phyloP scores from a whole-genome alignment of 2,797 vertebrate species.

The Ambastaia sidthimunki region DNA sequence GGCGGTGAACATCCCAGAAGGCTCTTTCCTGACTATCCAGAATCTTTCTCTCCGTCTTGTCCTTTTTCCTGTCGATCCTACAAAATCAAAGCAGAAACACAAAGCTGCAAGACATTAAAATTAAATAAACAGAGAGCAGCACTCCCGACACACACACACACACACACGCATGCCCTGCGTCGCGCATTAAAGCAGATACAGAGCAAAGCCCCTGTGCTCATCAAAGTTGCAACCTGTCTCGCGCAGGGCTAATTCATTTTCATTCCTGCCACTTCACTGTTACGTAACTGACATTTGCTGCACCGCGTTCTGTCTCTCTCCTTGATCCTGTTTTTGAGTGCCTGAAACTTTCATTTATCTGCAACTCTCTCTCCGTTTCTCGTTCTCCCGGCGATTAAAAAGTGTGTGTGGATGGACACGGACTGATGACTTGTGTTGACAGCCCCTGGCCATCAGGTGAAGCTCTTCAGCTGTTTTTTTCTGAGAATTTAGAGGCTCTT shows the following conservation, averaged over 20 bases:
- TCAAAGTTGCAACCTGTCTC: constrained; percentile 46
- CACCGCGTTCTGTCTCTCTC: constrained; percentile 23
- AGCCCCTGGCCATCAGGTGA: constrained; percentile 69
- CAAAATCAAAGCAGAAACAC: constrained; percentile 59
- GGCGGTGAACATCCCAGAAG: constrained; percentile 98
- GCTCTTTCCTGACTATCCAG: constrained; percentile 98
- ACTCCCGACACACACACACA: not conserved
- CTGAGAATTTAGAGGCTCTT: constrained; percentile 12
- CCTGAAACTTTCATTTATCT: constrained; percentile 17
- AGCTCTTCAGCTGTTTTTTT: constrained; percentile 55
- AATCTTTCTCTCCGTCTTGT: constrained; percentile 98
- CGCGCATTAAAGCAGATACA: constrained; percentile 15
- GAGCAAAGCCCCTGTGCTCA: constrained; percentile 9
- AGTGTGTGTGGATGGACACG: not conserved
- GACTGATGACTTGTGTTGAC: constrained; percentile 54
- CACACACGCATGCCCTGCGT: constrained; percentile 1
- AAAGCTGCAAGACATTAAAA: constrained; percentile 31
- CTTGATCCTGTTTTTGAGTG: constrained; percentile 29
- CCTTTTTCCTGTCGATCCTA: constrained; percentile 98
- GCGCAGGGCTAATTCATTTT: constrained; percentile 54
- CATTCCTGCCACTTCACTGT: constrained; percentile 54
- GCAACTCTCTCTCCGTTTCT: not conserved
- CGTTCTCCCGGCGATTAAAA: not conserved
- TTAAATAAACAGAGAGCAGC: constrained; percentile 21
- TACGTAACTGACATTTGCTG: constrained; percentile 63